Base-by-base conservation (phyloP, 2,113 vertebrate genomes). In the Chelonoidis abingdonii region DNA sequence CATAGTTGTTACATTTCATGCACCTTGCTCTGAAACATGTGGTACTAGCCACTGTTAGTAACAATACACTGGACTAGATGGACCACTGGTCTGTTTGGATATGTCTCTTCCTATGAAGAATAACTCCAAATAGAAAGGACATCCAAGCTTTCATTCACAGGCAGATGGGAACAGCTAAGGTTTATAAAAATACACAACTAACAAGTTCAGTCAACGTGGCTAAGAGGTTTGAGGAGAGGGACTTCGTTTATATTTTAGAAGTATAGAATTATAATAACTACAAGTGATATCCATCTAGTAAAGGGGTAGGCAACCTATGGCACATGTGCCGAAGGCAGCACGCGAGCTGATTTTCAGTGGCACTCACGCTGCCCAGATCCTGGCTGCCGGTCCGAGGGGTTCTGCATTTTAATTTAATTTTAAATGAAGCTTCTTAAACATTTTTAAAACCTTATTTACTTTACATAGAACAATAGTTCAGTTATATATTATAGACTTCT, bases 21-120 rank as follows among this genome's bases (percentile, higher is more conserved):
- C 59, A 31, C 87, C 89, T 95, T 95, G 35, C 38, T 95, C 79
- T 83, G 69, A 10, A 59, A 41, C 27, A 86, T 78, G 86, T 93
- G 16, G 2, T 89, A 56, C 83, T 83, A 81, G 21, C 35, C 57
- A 2, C 69, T 93, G 17, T 76, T 81, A 86, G 6, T 84, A 96
- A 86, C 25, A 87, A 35, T 52, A 81, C 50, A 92, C 41, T 76
- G 17, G 59, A 79, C 27, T 62, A 83, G 11, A 84, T 82, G 86
- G 59, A 88, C 14, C 52, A 1, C 87, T 76, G 59, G 87, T 86
- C 81, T 89, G 52, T 49, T 25, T 87, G 41, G 41, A 44, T 93
- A 2, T 65, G 12, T 6, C 35, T 94, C 62, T 90, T 69, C 91
- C 54, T 87, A 5, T 21, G 13, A 85, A 22, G 85, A 52, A 3